phyloP scores from a whole-genome alignment of 2,888 invertebrate species.

The Machimus atricapillus region DNA sequence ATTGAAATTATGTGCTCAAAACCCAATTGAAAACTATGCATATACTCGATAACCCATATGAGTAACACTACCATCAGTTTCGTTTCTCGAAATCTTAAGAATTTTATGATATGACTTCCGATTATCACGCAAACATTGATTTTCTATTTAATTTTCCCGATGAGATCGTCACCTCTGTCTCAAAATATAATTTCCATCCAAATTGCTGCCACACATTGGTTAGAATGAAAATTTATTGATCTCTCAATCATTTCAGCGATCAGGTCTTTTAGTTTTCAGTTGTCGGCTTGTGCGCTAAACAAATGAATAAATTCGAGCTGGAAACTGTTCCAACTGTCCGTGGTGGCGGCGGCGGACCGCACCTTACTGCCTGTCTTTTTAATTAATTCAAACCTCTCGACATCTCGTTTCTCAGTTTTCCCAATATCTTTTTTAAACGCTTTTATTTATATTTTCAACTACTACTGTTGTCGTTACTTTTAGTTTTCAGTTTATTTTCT shows the following conservation, averaged over 20 bases:
- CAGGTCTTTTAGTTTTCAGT: not conserved
- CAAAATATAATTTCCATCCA: not conserved
- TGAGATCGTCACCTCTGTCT: not conserved
- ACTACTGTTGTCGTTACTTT: not conserved
- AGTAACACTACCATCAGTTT: no score
- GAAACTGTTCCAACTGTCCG: not conserved
- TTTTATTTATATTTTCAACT: not conserved
- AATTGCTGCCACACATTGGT: not conserved
- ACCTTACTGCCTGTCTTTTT: not conserved
- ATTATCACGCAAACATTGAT: not conserved
- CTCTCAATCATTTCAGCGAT: slow-evolving; percentile 6
- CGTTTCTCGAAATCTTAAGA: not conserved
- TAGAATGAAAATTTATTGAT: not conserved
- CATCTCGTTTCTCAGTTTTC: not conserved
- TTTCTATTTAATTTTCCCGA: not conserved
- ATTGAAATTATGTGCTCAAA: no score
- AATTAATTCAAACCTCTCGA: slow-evolving; percentile 13
- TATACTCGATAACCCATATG: no score
- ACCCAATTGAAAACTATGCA: no score
- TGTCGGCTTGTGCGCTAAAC: not conserved
- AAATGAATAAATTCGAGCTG: not conserved
- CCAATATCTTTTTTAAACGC: not conserved
- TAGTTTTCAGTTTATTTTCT: not conserved
- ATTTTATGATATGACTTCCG: no score
- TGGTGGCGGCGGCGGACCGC: not conserved